Base-by-base conservation (phyloP, 2,113 vertebrate genomes). In the Epinephelus cyanopodus region DNA sequence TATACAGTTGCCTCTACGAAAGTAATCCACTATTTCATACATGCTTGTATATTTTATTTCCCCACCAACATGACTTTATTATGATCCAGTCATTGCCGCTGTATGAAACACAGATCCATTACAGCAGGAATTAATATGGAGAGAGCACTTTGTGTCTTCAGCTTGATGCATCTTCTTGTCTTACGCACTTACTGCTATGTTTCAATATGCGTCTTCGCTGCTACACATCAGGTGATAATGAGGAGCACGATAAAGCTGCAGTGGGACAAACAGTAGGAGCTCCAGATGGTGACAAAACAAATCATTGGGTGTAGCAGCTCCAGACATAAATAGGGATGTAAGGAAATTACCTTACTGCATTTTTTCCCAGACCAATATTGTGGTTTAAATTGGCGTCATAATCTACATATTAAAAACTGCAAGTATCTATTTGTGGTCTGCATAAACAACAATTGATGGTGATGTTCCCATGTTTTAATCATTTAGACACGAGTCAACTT, bases 151-250 rank as follows among this genome's bases (percentile, higher is more conserved):
- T 9, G 27, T 18, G 56, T 57, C 73, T 57, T 15, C 42, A 3
- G 50, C 12, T 6, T 42, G 21, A 81, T 42, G 17, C 57, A 64
- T 29, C 71, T 6, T 25, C 71, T 58, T 60, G 17, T 47, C 18
- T 77, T 12, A 37, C 5, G 33, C 5, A 37, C 33, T 37, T 7
- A 37, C 33, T 7, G 33, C 33, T 23, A 10, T 21, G 29, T 74
- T 69, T 70, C 58, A 81, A 58, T 79, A 75, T 79, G 27, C 18
- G 8, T 78, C 29, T 61, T 67, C 15, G 19, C 8, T 29, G 21
- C 25, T 25, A 56, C 42, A 62, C n/a, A 58, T 52, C 11, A 64
- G 10, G 54, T 42, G 10, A 18, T 53, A 82, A 64, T 29, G n/a
- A 70, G 57, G 23, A 37, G 27, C 2, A 17, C 53, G 21, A 52